Base-by-base conservation (phyloP, 2,888 invertebrate genomes). In the Erpobdella octoculata region DNA sequence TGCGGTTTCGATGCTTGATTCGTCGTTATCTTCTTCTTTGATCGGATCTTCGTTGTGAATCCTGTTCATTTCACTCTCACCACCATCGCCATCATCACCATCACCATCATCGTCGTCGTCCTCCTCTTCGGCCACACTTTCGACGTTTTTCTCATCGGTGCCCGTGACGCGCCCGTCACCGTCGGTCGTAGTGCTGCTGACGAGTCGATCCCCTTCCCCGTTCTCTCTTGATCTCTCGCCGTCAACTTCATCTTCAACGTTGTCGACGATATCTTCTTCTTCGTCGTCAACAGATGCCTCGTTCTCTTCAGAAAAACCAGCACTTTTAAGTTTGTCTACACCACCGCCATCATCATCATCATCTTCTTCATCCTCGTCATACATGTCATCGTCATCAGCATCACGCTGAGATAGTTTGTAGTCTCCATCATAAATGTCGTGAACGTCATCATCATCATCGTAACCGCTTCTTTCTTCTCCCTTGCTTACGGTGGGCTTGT, bases 261-360 rank as follows among this genome's bases (percentile, higher is more conserved):
- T 28, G 18, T 2, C 62, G 35, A 9, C 62, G 65, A 28, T 46
- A 71, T 37, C 71, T 35, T 38, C 46, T 33, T 28, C 65, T 31
- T 21, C 3, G 18, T 15, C 71, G n/a, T 38, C 66, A 18, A 8
- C 71, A 65, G n/a, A n/a, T n/a, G n/a, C n/a, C n/a, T n/a, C n/a
- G n/a, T 9, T 46, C 31, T 12, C 71, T 25, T 21, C 65, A 65
- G 6, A 28, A 35, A 1, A 1, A n/a, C 1, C 62, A 1, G 25
- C 58, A 37, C 67, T 31, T 28, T 71, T 37, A 21, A 31, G 36
- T 21, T 21, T 28, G 33, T 18, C 58, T 15, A 37, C 58, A 8
- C n/a, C 8, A n/a, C 67, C 65, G 21, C 37, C n/a, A 66, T 53
- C 53, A 48, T 53, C 66, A 35, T 71, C 71, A n/a, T 67, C 71